These are phyloP conservation scores for Sphecodes monilicornis DNA, from an alignment of 2,888 invertebrate species.

Conservation along the genomic window DNA sequence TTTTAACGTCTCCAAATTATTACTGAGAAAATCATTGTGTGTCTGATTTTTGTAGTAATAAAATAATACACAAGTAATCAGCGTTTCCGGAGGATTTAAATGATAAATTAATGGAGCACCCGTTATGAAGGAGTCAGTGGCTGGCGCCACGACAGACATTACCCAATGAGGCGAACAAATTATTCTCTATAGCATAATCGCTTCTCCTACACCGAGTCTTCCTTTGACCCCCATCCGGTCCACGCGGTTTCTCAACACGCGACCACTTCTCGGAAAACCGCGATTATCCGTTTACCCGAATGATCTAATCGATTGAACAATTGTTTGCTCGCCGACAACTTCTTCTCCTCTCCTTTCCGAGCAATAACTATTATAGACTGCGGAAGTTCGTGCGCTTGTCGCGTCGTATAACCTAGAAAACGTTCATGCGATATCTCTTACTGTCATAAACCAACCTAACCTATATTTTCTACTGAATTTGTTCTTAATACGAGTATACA, in stretches of 20 bases:
- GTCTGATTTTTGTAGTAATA: not conserved
- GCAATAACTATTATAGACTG: not conserved
- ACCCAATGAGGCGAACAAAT: constrained; percentile 77
- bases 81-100: not conserved
- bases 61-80: not conserved
- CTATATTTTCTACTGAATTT: not conserved
- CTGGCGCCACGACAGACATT: constrained; percentile 78
- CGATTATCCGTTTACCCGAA: constrained; percentile 38
- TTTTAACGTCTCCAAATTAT: too few relatives aligned
- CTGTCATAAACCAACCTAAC: not conserved
- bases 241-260: constrained; percentile 55
- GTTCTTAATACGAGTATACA: too few relatives aligned
- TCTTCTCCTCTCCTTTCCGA: not conserved
- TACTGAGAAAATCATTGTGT: too few relatives aligned
- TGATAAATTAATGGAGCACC: not conserved
- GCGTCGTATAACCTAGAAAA: not conserved
- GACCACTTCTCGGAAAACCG: constrained; percentile 66
- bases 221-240: constrained; percentile 62
- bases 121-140: constrained; percentile 63
- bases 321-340: constrained; percentile 8
- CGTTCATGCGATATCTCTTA: not conserved
- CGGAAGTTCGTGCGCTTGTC: not conserved
- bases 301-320: constrained; percentile 38
- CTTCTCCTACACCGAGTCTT: constrained; percentile 63
- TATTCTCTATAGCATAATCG: constrained; percentile 76